Percentiles rank a stretch among this genome's conserved stretches.
phyloP scores from a whole-genome alignment of 2,888 invertebrate species.

The Nesidiocoris tenuis region DNA sequence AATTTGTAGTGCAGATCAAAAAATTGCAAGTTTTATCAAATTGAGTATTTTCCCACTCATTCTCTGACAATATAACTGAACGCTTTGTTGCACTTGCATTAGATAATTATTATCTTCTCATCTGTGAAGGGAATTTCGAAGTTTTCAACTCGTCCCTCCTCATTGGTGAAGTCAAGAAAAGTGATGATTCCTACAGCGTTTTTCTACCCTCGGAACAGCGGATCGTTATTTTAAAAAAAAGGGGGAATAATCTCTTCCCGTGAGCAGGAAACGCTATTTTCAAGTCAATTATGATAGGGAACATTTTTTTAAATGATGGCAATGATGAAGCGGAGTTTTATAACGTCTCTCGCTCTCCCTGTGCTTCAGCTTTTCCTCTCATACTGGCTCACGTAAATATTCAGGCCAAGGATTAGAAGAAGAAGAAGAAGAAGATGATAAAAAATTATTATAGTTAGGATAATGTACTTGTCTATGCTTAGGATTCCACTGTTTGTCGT shows the following conservation, averaged over 20 bases:
- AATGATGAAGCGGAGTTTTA: conserved; percentile 15
- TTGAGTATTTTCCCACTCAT: neutral
- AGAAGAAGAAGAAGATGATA: neutral
- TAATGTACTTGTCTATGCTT: conserved; percentile 24
- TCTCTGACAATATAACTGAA: conserved; percentile 26
- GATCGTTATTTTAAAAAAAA: conserved; percentile 12
- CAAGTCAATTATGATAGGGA: conserved; percentile 51
- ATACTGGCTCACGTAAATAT: conserved; percentile 7
- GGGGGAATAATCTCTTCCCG: neutral
- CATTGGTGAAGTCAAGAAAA: neutral
- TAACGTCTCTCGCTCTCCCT: conserved; percentile 9
- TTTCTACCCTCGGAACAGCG: neutral
- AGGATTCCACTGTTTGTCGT: conserved; percentile 22
- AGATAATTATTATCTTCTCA: neutral
- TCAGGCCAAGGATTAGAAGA: conserved; percentile 1
- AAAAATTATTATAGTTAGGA: conserved; percentile 13
- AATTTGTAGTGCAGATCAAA: no score
- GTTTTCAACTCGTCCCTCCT: neutral
- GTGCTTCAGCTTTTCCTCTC: conserved; percentile 16
- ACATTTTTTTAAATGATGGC: conserved; percentile 42
- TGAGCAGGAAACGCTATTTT: conserved; percentile 41
- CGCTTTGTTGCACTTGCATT: conserved; percentile 10
- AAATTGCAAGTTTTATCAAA: neutral
- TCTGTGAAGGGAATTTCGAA: neutral
- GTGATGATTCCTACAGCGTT: neutral